These are phyloP conservation scores for Ornithorhynchus anatinus DNA, from an alignment of 2,113 vertebrate genomes.

Conservation along the genomic window DNA sequence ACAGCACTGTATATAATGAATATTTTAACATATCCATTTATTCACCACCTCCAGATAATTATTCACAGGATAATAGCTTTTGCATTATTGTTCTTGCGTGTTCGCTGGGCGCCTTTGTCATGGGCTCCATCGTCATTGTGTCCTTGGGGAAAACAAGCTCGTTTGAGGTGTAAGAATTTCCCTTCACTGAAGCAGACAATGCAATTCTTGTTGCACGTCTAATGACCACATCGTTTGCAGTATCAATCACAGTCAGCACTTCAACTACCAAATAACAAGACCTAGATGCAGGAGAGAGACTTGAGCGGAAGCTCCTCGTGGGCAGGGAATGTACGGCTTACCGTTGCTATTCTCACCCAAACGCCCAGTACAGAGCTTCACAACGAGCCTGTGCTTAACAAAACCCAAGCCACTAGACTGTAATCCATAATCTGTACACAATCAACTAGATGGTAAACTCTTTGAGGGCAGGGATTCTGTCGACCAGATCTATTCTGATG, in stretches of 20 bases:
- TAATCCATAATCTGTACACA: too few species aligned
- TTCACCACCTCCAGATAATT: not conserved
- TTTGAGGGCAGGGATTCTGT: too few species aligned
- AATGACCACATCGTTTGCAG: slow-evolving; percentile 11
- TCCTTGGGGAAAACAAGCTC: not conserved
- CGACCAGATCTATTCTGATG: too few species aligned
- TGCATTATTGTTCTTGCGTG: not conserved
- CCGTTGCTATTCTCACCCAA: too few species aligned
- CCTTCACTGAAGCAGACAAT: slow-evolving; percentile 15
- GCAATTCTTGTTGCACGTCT: not conserved
- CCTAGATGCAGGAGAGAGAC: not conserved
- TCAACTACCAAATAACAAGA: slow-evolving; percentile 10
- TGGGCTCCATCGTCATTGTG: not conserved
- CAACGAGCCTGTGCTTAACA: too few species aligned
- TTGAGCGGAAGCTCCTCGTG: too few species aligned
- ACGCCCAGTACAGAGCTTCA: too few species aligned
- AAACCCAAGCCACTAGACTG: too few species aligned
- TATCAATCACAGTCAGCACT: slow-evolving; percentile 7
- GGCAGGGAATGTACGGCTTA: too few species aligned
- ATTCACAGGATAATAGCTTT: not conserved
- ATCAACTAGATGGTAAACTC: too few species aligned
- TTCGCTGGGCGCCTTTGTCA: not conserved
- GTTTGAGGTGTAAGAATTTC: not conserved
- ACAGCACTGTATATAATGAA: not conserved
- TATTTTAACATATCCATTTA: not conserved